phyloP scores from a whole-genome alignment of 1,140 invertebrate species.

The Dreissena rostriformis region DNA sequence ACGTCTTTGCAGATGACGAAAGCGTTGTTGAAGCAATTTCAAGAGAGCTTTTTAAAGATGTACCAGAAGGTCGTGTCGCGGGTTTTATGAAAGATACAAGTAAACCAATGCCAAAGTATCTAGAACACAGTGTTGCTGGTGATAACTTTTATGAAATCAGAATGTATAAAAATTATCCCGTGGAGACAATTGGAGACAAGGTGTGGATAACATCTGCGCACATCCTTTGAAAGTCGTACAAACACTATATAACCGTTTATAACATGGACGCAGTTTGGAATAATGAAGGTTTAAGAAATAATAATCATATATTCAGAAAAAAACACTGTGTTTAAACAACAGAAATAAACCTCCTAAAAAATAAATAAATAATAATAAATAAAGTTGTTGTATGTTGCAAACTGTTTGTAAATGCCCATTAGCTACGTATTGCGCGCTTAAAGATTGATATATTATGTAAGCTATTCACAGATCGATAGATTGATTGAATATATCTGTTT shows the following conservation, averaged over 20 bases:
- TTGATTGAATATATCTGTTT: too few species aligned
- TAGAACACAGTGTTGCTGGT: background rate
- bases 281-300: too few species aligned
- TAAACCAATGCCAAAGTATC: background rate
- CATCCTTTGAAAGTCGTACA: background rate
- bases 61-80: background rate
- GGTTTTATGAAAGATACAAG: background rate
- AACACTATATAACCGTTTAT: background rate
- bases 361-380: too few species aligned
- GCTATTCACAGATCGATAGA: too few species aligned
- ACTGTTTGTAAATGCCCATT: too few species aligned
- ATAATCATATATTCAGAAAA: too few species aligned
- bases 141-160: background rate
- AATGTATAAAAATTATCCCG: background rate
- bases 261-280: too few species aligned
- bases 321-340: too few species aligned
- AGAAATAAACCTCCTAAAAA: too few species aligned
- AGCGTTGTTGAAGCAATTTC: background rate
- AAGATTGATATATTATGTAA: too few species aligned
- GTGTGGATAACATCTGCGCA: conserved; percentile 1
- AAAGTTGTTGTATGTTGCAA: too few species aligned
- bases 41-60: background rate
- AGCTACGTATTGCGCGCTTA: too few species aligned
- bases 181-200: background rate
- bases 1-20: conserved; percentile 3